Percentiles rank a stretch among this genome's conserved stretches.
Conservation (phyloP, 2,797 vertebrate genomes). For the Siniperca scherzeri region DNA sequence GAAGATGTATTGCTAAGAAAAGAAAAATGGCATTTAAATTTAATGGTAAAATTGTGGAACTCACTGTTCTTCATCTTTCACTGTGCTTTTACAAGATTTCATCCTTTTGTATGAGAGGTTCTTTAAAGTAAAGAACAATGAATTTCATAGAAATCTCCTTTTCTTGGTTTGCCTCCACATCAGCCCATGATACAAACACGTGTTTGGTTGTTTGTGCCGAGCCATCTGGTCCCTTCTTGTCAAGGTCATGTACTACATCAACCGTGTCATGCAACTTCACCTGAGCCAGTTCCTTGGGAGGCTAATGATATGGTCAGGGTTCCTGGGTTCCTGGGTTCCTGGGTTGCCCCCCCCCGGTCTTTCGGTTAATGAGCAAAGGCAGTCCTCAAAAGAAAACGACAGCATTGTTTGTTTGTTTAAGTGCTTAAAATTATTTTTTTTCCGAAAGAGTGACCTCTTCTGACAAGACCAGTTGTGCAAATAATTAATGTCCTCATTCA, state of each 20-base stretch:
- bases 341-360: neutral
- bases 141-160: neutral
- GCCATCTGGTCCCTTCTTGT: constrained; percentile 65
- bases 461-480: neutral
- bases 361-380: neutral
- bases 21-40: neutral
- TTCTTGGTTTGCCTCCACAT: constrained; percentile 44
- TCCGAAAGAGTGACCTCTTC: neutral
- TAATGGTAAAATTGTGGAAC: neutral
- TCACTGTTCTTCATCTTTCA: neutral
- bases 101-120: neutral
- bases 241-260: constrained; percentile 67
- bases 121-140: neutral
- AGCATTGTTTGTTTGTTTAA: neutral
- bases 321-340: neutral
- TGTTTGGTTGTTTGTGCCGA: constrained; percentile 51
- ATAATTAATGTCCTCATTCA: constrained; percentile 3
- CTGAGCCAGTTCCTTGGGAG: constrained; percentile 39
- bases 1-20: neutral
- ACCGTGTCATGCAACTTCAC: constrained; percentile 28
- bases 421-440: constrained; percentile 13
- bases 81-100: neutral
- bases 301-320: constrained; percentile 20
- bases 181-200: constrained; percentile 46
- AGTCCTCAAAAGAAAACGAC: neutral